Percentiles rank a stretch among this genome's conserved stretches.
Evolutionary conservation across 2,888 invertebrate species (phyloP).

Genomic region (Trichopoda pennipes): DNA sequence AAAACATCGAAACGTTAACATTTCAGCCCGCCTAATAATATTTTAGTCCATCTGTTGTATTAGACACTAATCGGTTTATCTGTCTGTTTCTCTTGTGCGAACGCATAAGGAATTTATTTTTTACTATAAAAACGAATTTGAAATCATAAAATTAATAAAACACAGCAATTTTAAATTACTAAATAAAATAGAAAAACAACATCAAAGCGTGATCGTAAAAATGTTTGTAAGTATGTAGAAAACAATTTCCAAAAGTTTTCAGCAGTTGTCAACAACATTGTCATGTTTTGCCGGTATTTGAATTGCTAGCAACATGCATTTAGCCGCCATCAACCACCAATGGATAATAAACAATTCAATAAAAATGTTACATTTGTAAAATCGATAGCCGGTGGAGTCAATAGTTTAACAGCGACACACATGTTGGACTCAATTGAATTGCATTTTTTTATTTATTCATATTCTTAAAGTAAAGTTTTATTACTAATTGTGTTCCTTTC

Average conservation of each 20-base stretch:
- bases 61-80: not conserved
- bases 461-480: constrained; percentile 32
- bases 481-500: constrained; percentile 27
- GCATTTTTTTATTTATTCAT: constrained; percentile 31
- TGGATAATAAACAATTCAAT: constrained; percentile 40
- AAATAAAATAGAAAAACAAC: constrained; percentile 38
- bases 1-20: not conserved
- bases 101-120: constrained; percentile 28
- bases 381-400: not conserved
- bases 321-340: constrained; percentile 11
- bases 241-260: constrained; percentile 24
- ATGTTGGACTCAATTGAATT: constrained; percentile 38
- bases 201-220: constrained; percentile 49
- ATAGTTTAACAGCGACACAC: constrained; percentile 20
- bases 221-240: constrained; percentile 15
- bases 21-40: constrained; percentile 22
- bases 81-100: constrained; percentile 18
- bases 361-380: constrained; percentile 15
- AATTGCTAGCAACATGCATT: constrained; percentile 4
- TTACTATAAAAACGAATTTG: not conserved
- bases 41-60: constrained; percentile 30
- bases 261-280: constrained; percentile 62
- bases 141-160: constrained; percentile 32
- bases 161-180: constrained; percentile 25
- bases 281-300: constrained; percentile 36